Evolutionary conservation across 1,140 invertebrate species (phyloP), one percentile per base, ranked within the genome.

Genomic region (Hypothenemus hampei): DNA sequence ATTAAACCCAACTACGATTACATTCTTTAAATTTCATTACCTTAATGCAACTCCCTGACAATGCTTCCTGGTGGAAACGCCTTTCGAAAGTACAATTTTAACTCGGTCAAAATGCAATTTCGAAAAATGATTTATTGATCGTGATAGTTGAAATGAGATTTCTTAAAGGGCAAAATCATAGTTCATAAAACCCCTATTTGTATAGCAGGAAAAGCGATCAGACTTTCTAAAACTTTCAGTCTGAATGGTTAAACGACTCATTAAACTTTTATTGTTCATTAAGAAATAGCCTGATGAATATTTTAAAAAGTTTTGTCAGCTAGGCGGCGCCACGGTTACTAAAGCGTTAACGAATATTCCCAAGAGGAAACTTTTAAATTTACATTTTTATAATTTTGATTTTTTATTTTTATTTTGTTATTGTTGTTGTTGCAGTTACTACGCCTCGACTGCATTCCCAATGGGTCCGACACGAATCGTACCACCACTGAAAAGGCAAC

Each of bases 391-490:
- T 11, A 7, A n/a, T 20, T 22, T 8, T 33, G n/a, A 31, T 20
- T 18, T 37, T 49, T 3, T 11, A 20, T 23, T 33, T 29, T 13
- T 24, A 31, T 13, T 31, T n/a, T n/a, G n/a, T n/a, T 29, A 29
- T 29, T 29, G 6, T 37, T 16, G 15, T 16, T 37, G 10, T 71
- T 71, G 29, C 65, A 71, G 69, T 64, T 71, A 71, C 54, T 71
- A 71, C 59, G 69, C 69, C 26, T 71, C 69, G 16, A 68, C 69
- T 15, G 62, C 67, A n/a, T 71, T 71, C 60, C 68, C 69, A 8
- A 66, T 71, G 19, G 69, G 68, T 18, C 68, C 69, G 18, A 63
- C 66, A 8, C 55, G 69, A 55, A 57, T 72, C 13, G 66, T 68
- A 29, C 69, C 69, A n/a, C 68, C 69, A 23, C 49, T 72, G 35